phyloP scores from a whole-genome alignment of 2,797 vertebrate species.

The Brachymystax lenok region DNA sequence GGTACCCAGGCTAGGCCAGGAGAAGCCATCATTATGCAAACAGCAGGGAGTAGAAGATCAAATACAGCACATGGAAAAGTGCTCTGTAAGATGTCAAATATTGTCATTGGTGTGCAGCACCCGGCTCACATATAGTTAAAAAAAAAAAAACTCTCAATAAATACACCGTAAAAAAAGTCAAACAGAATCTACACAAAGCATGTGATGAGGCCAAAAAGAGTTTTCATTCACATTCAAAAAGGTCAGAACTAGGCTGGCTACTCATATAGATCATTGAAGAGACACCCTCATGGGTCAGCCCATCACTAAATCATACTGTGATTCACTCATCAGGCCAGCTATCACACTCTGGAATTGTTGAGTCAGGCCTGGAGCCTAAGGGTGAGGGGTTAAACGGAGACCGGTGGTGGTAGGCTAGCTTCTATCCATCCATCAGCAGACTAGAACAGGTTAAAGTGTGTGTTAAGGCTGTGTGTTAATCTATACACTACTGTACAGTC shows the following conservation, averaged over 20 bases:
- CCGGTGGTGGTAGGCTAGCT: slow-evolving; percentile 43
- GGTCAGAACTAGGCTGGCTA: not conserved
- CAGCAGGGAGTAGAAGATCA: not conserved
- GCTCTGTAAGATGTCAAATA: not conserved
- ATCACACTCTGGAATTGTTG: slow-evolving; percentile 69
- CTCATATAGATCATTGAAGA: not conserved
- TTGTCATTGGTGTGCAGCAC: not conserved
- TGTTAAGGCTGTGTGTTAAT: slow-evolving; percentile 27
- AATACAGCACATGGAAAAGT: not conserved
- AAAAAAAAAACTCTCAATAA: not conserved
- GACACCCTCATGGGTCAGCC: slow-evolving; percentile 30
- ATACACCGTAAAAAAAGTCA: not conserved
- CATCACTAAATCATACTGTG: slow-evolving; percentile 53
- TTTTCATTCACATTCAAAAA: not conserved
- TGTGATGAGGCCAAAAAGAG: too few relatives aligned
- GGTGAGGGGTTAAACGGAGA: slow-evolving; percentile 66
- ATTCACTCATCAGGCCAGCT: slow-evolving; percentile 44
- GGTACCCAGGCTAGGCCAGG: not conserved
- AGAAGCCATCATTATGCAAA: not conserved
- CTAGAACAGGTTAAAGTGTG: too few relatives aligned
- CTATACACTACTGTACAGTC: not conserved
- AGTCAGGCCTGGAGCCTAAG: slow-evolving; percentile 54
- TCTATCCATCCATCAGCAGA: slow-evolving; percentile 51
- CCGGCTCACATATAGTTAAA: too few relatives aligned
- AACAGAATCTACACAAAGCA: too few relatives aligned